Conservation (phyloP, 2,797 vertebrate genomes). For the Psittacula derbiana region DNA sequence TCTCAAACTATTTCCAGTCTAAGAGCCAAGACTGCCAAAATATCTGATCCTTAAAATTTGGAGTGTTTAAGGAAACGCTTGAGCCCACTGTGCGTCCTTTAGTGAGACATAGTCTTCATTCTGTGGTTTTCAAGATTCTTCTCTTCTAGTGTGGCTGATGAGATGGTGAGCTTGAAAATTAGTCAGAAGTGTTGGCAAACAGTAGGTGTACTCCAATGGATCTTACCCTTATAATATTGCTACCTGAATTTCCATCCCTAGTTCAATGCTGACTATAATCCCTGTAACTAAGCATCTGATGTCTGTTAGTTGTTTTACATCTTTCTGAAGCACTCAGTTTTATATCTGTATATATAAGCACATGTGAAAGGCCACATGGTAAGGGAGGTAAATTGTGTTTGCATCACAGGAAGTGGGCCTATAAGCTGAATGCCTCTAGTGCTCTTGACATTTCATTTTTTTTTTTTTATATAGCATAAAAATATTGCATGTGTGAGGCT, state of each 20-base stretch:
- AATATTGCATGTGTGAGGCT: background rate
- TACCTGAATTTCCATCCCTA: background rate
- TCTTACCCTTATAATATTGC: background rate
- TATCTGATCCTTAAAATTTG: background rate
- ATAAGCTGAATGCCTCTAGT: background rate
- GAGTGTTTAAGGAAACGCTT: background rate
- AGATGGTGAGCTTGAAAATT: background rate
- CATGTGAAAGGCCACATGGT: background rate
- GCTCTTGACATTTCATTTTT: background rate
- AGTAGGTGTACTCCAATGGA: background rate
- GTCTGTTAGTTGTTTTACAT: background rate
- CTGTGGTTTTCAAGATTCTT: background rate
- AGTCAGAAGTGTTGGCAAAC: background rate
- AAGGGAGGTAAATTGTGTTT: background rate
- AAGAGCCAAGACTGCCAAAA: background rate
- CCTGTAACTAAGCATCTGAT: background rate
- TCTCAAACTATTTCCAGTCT: background rate
- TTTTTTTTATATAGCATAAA: background rate
- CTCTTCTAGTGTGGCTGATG: background rate
- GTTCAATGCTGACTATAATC: background rate
- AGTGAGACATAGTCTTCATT: background rate
- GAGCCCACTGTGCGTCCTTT: background rate
- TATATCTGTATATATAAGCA: accelerated
- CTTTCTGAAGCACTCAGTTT: background rate
- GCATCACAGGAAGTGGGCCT: background rate